Conservation (phyloP, 2,888 invertebrate genomes). For the Boloria selene region DNA sequence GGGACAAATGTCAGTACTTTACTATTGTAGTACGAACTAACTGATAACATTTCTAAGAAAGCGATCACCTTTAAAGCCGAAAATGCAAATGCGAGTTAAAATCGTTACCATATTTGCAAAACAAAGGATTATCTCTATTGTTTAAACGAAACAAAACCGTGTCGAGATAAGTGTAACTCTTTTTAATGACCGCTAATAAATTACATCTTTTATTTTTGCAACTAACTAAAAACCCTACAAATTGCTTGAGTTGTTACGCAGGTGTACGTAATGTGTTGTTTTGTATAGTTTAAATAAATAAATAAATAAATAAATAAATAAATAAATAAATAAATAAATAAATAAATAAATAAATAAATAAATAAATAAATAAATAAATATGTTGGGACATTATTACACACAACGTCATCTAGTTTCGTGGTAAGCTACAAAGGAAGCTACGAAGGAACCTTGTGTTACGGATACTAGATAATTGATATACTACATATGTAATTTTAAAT, state of each 20-base stretch:
- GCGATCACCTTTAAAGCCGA: constrained; percentile 40
- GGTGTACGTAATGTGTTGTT: neutral
- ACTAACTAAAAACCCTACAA: neutral
- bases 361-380: no score
- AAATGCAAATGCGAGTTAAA: constrained; percentile 40
- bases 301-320: no score
- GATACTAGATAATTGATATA: no score
- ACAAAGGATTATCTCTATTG: constrained; percentile 57
- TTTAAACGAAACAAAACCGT: constrained; percentile 28
- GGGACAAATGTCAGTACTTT: constrained; percentile 27
- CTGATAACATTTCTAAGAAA: constrained; percentile 48
- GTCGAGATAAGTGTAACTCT: constrained; percentile 13
- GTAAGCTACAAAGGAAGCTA: no score
- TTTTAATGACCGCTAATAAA: constrained; percentile 20
- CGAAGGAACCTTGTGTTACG: no score
- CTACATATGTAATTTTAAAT: no score
- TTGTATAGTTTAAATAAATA: no score
- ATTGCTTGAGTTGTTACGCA: constrained; percentile 6
- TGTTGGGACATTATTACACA: no score
- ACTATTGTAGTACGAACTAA: constrained; percentile 29
- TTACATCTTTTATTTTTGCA: constrained; percentile 11
- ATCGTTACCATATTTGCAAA: constrained; percentile 48
- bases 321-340: no score
- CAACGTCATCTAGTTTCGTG: no score
- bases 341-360: no score